Percentiles rank a stretch among this genome's conserved stretches.
Evolutionary conservation across 2,797 vertebrate genomes (phyloP).

Genomic region (Nyctibius grandis): DNA sequence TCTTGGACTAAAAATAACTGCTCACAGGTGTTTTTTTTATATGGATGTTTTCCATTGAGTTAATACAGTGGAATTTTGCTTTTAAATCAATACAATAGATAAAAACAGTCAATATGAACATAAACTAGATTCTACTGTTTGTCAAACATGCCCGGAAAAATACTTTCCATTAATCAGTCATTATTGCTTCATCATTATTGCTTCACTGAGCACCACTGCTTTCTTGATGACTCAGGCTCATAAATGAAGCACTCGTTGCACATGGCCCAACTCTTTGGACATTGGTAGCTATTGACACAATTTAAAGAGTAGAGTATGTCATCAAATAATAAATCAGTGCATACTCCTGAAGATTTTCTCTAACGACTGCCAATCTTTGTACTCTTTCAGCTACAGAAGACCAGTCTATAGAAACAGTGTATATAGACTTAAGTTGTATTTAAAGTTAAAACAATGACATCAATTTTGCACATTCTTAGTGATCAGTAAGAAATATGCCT

Average conservation of each 20-base stretch:
- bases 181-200: background rate
- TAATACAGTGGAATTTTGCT: background rate
- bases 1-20: background rate
- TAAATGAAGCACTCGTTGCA: background rate
- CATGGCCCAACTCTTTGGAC: background rate
- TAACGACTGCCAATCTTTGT: background rate
- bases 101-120: background rate
- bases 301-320: background rate
- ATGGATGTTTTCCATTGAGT: background rate
- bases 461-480: background rate
- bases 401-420: background rate
- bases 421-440: background rate
- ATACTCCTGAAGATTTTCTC: background rate
- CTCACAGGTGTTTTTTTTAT: background rate
- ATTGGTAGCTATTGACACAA: background rate
- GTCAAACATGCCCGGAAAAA: background rate
- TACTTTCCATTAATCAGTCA: background rate
- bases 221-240: background rate
- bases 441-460: background rate
- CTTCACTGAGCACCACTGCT: background rate
- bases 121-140: background rate
- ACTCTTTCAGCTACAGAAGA: background rate
- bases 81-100: background rate
- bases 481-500: background rate
- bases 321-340: slow-evolving; percentile 10